Percentiles rank a stretch among this genome's conserved stretches.
These are phyloP conservation scores for Apis laboriosa DNA, from an alignment of 1,140 invertebrate species.

Conservation along the genomic window DNA sequence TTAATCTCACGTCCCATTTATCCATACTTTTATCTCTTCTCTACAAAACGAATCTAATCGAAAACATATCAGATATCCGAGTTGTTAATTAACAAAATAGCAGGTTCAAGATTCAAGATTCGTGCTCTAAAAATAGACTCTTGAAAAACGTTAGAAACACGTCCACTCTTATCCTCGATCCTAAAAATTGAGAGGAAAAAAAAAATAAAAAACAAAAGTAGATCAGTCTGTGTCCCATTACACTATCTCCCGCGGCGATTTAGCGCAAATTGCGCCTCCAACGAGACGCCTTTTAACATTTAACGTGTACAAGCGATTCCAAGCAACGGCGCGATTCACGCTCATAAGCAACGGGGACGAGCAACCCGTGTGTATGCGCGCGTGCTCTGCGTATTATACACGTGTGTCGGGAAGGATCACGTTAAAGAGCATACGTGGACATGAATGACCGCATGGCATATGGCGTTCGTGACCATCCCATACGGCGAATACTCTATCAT, in stretches of 20 bases:
- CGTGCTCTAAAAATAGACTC: too few species aligned
- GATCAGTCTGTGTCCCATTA: not conserved
- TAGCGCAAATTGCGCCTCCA: not conserved
- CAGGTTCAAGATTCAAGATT: too few species aligned
- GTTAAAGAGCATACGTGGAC: conserved; percentile 40
- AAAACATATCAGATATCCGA: too few species aligned
- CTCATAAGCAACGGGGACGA: not conserved
- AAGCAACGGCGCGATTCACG: not conserved
- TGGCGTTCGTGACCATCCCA: conserved; percentile 42
- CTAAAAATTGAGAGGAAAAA: too few species aligned
- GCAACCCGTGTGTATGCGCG: conserved; percentile 15
- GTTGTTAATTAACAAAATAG: too few species aligned
- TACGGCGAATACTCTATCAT: conserved; percentile 18
- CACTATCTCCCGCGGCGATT: conserved; percentile 1
- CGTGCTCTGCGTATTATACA: not conserved
- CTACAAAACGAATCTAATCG: too few species aligned
- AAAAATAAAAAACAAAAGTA: not conserved
- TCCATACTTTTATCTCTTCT: too few species aligned
- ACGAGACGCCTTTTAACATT: conserved; percentile 19
- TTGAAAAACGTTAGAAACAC: too few species aligned
- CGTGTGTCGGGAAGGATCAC: conserved; percentile 28
- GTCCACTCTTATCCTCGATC: too few species aligned
- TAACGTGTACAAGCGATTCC: conserved; percentile 5
- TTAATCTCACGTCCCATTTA: too few species aligned
- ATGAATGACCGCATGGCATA: conserved; percentile 59